These are phyloP conservation scores for Acrocyrtus sp. DNA, from an alignment of 2,888 invertebrate species.

Conservation along the genomic window DNA sequence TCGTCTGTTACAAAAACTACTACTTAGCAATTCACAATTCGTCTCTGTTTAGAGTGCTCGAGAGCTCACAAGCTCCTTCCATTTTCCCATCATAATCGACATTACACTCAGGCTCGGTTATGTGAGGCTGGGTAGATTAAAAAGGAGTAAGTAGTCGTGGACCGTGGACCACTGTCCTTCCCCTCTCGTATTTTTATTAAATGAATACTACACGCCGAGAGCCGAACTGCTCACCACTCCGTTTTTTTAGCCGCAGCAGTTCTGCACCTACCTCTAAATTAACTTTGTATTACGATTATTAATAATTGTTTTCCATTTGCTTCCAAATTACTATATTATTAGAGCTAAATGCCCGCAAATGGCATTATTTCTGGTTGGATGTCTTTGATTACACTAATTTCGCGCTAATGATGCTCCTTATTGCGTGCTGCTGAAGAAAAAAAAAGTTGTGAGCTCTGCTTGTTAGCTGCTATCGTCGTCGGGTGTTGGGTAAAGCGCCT, in stretches of 20 bases:
- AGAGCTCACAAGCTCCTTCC: background rate
- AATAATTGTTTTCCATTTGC: background rate
- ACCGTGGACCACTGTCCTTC: background rate
- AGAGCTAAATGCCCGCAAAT: background rate
- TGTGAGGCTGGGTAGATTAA: too few relatives aligned
- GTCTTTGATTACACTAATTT: constrained; percentile 32
- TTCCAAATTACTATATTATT: background rate
- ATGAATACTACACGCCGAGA: too few relatives aligned
- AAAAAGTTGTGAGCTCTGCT: too few relatives aligned
- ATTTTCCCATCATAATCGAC: background rate
- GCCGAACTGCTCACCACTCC: too few relatives aligned
- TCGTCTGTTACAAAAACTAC: background rate
- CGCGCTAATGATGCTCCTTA: constrained; percentile 20
- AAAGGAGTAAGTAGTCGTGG: background rate
- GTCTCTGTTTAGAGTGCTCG: too few relatives aligned
- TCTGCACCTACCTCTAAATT: too few relatives aligned
- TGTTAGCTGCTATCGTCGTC: too few relatives aligned
- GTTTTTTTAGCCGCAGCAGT: too few relatives aligned
- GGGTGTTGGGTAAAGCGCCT: background rate
- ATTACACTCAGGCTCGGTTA: too few relatives aligned
- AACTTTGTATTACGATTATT: background rate
- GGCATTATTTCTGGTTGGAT: background rate
- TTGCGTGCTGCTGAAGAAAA: too few relatives aligned
- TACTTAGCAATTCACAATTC: too few relatives aligned
- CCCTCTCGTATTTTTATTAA: background rate